phyloP scores from a whole-genome alignment of 2,113 vertebrate genomes.

The Hydrolagus affinis region DNA sequence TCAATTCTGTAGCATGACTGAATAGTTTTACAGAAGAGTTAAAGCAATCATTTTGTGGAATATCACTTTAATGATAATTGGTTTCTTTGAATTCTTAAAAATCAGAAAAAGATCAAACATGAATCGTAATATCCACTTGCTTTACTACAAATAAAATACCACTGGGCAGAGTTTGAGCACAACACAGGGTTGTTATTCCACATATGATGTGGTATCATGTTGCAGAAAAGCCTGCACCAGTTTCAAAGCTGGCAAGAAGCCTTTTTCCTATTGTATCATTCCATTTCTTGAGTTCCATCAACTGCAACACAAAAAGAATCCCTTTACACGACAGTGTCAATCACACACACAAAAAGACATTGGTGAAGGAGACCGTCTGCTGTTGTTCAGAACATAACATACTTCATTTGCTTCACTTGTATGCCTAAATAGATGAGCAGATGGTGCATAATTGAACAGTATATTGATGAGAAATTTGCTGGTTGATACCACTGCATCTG shows the following conservation, averaged over 20 bases:
- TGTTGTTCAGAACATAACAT: neutral
- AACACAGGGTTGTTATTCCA: no score
- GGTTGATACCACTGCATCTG: neutral
- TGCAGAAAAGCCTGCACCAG: neutral
- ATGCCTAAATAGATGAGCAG: neutral
- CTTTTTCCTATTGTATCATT: neutral
- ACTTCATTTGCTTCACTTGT: neutral
- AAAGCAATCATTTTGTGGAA: no score
- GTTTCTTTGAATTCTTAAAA: no score
- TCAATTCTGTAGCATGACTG: no score
- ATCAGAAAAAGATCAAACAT: no score
- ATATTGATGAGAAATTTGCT: neutral
- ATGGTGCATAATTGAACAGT: neutral
- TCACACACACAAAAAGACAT: no score
- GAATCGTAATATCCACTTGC: no score
- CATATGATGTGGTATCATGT: no score
- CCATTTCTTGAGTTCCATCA: neutral
- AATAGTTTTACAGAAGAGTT: no score
- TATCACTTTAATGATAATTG: no score
- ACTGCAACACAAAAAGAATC: neutral
- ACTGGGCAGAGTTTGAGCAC: no score
- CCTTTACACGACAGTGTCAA: neutral
- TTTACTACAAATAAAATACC: no score
- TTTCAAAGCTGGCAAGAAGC: neutral
- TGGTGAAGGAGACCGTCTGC: neutral